phyloP scores from a whole-genome alignment of 2,888 invertebrate genomes.

The Caenorhabditis imperialis region DNA sequence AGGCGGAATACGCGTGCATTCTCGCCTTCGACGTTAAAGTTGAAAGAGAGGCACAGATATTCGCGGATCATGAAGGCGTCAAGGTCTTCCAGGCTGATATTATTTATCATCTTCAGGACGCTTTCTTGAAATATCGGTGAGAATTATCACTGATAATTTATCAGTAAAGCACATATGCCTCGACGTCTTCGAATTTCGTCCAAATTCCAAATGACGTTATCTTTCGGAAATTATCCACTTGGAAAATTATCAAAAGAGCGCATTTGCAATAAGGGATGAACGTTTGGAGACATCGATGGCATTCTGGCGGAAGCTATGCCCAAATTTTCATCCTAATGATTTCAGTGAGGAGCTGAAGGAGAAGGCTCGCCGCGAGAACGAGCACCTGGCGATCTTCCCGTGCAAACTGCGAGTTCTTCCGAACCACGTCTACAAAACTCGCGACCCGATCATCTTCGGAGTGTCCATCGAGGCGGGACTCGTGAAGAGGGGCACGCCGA shows the following conservation, averaged over 20 bases:
- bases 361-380: conserved; percentile 93
- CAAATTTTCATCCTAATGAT: too few species aligned
- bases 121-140: conserved; percentile 83
- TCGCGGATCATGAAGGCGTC: conserved; percentile 93
- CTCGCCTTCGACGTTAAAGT: conserved; percentile 97
- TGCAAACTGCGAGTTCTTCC: conserved; percentile 89
- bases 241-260: too few species aligned
- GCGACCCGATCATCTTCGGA: conserved; percentile 95
- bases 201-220: too few species aligned
- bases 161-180: too few species aligned
- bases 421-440: conserved; percentile 95
- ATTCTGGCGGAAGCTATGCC: too few species aligned
- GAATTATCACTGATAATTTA: conserved; percentile 5
- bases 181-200: conserved; percentile 7
- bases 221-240: too few species aligned
- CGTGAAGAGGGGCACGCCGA: conserved; percentile 94
- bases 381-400: conserved; percentile 97
- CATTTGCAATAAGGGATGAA: too few species aligned
- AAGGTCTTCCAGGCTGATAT: conserved; percentile 97
- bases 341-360: conserved; percentile 91
- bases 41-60: conserved; percentile 96
- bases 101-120: conserved; percentile 99
- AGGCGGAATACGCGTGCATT: conserved; percentile 93
- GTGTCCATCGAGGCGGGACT: conserved; percentile 95
- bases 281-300: too few species aligned